phyloP scores from a whole-genome alignment of 2,888 invertebrate species.

The Amblyjoppa proteus region DNA sequence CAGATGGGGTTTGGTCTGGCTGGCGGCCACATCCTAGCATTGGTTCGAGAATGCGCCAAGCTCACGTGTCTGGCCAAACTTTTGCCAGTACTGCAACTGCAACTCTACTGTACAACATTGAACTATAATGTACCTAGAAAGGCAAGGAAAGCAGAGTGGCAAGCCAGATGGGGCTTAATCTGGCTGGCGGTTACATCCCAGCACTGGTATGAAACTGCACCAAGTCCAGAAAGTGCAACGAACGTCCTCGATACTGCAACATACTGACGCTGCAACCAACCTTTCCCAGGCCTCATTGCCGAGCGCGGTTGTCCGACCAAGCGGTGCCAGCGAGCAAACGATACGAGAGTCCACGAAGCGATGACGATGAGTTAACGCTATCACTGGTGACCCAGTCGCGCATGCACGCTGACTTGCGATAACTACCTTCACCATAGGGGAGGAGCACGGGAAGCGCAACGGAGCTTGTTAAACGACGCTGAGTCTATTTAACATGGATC shows the following conservation, averaged over 20 bases:
- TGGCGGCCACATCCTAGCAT: too few species aligned
- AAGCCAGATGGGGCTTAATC: too few species aligned
- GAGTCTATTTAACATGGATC: slow-evolving; percentile 68
- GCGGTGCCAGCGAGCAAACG: slow-evolving; percentile 54
- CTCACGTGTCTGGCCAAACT: too few species aligned
- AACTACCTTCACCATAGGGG: slow-evolving; percentile 53
- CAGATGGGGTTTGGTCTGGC: too few species aligned
- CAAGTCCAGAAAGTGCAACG: slow-evolving; percentile 49
- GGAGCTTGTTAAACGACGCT: slow-evolving; percentile 63
- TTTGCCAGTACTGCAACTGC: too few species aligned
- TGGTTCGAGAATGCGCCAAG: too few species aligned
- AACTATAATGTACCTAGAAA: too few species aligned
- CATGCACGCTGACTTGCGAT: slow-evolving; percentile 68
- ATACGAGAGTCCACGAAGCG: slow-evolving; percentile 61
- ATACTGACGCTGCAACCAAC: slow-evolving; percentile 17
- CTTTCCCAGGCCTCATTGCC: slow-evolving; percentile 59
- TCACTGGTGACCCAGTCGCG: slow-evolving; percentile 73
- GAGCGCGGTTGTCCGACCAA: slow-evolving; percentile 46
- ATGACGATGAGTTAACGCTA: slow-evolving; percentile 73
- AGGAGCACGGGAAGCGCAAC: slow-evolving; percentile 51
- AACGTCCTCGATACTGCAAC: slow-evolving; percentile 56
- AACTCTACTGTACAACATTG: too few species aligned
- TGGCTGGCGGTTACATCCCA: too few species aligned
- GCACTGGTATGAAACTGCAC: too few species aligned
- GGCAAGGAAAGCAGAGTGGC: too few species aligned